A percentile compares a stretch with the other conserved stretches of the same genome.
Conservation (phyloP, 2,888 invertebrate species). For the Automeris io region DNA sequence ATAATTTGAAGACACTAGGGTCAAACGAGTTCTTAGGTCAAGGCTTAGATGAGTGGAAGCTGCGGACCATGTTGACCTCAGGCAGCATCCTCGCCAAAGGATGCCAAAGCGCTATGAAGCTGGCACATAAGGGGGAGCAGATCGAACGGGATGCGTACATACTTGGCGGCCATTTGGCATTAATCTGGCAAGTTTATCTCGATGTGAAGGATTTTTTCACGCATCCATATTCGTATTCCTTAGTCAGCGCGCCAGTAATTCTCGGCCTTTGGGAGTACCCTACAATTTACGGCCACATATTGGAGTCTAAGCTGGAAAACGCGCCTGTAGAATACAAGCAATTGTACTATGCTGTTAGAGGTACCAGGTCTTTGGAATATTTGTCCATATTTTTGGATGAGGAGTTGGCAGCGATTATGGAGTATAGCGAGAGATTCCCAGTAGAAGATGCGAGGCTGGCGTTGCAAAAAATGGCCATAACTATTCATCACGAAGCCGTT, state of each 20-base stretch:
- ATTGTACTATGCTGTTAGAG: conserved; percentile 53
- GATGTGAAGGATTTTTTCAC: conserved; percentile 65
- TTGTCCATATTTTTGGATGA: conserved; percentile 47
- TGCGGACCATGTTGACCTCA: conserved; percentile 57
- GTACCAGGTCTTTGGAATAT: conserved; percentile 58
- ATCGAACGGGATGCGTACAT: conserved; percentile 54
- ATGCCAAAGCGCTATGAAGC: conserved; percentile 63
- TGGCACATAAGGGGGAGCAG: conserved; percentile 38
- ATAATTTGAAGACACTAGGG: conserved; percentile 53
- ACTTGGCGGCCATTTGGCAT: conserved; percentile 58
- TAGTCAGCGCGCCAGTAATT: conserved; percentile 56
- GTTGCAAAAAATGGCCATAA: conserved; percentile 62
- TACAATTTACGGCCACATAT: conserved; percentile 48
- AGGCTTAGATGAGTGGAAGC: conserved; percentile 58
- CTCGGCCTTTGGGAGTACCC: conserved; percentile 66
- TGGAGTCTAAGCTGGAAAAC: conserved; percentile 45
- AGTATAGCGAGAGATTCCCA: conserved; percentile 46
- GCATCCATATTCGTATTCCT: conserved; percentile 57
- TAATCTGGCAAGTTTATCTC: conserved; percentile 63
- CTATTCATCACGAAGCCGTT: conserved; percentile 49
- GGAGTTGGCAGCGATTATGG: conserved; percentile 49
- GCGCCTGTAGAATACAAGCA: conserved; percentile 49
- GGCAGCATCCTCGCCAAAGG: conserved; percentile 65
- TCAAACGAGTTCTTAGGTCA: conserved; percentile 55
- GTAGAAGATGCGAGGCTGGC: conserved; percentile 52